Evolutionary conservation across 2,113 vertebrate species (phyloP).

Genomic region (Junco hyemalis): DNA sequence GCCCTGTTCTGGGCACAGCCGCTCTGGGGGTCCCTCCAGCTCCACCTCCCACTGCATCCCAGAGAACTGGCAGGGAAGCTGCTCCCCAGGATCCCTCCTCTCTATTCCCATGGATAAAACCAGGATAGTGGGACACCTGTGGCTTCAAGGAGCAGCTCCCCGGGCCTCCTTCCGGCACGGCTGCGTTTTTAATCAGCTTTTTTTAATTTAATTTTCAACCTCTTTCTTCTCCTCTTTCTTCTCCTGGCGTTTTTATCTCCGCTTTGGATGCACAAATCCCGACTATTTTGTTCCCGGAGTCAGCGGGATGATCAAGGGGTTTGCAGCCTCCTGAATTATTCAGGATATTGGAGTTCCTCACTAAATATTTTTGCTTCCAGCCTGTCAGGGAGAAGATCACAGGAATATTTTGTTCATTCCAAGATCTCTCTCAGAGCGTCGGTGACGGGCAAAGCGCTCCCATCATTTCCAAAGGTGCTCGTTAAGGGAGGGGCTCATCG

Average conservation of each 20-base stretch:
- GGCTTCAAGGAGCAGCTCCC: not conserved
- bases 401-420: slow-evolving; percentile 67
- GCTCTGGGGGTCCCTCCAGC: fast-evolving
- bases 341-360: not conserved
- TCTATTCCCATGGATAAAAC: not conserved
- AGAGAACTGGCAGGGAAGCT: fast-evolving
- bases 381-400: slow-evolving; percentile 50
- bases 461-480: not conserved
- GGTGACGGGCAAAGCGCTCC: slow-evolving; percentile 11
- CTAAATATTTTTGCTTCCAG: slow-evolving; percentile 35
- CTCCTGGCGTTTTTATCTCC: slow-evolving; percentile 23
- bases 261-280: slow-evolving; percentile 41
- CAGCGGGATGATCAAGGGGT: slow-evolving; percentile 28
- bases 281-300: slow-evolving; percentile 34
- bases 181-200: not conserved
- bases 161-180: not conserved
- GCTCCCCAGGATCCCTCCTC: not conserved
- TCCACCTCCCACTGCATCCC: fast-evolving
- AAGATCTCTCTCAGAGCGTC: not conserved
- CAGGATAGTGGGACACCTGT: not conserved
- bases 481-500: not conserved
- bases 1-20: not conserved
- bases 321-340: slow-evolving; percentile 54
- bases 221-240: slow-evolving; percentile 7
- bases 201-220: not conserved